Percentiles rank a stretch among this genome's conserved stretches.
phyloP scores from a whole-genome alignment of 2,113 vertebrate species.

The Silurus glanis region DNA sequence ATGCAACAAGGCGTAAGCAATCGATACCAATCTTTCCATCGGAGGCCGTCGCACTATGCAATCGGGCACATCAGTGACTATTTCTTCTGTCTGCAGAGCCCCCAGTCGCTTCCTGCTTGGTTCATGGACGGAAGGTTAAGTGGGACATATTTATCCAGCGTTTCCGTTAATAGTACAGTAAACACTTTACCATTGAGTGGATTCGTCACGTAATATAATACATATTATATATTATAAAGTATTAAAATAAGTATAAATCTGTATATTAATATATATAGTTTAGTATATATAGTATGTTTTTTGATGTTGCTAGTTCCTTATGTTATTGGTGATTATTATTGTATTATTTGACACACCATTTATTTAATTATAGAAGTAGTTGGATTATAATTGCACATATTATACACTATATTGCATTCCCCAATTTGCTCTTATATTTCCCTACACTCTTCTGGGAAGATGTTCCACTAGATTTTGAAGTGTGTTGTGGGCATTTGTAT shows the following conservation, averaged over 20 bases:
- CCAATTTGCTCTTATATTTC: too few species aligned
- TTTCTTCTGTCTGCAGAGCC: slow-evolving; percentile 29
- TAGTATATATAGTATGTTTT: too few species aligned
- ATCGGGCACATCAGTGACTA: slow-evolving; percentile 44
- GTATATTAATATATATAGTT: too few species aligned
- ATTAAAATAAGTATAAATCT: too few species aligned
- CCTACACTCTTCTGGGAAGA: too few species aligned
- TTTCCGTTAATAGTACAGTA: neutral
- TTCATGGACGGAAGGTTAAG: slow-evolving; percentile 36
- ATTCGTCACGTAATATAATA: neutral
- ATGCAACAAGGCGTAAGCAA: slow-evolving; percentile 52
- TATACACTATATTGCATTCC: neutral
- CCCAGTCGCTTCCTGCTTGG: slow-evolving; percentile 31
- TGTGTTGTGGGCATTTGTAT: too few species aligned
- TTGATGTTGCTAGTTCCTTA: too few species aligned
- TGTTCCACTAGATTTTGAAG: too few species aligned
- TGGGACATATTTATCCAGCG: slow-evolving; percentile 24
- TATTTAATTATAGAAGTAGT: neutral
- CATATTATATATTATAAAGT: too few species aligned
- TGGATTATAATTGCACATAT: neutral
- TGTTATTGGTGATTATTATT: neutral
- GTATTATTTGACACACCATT: neutral
- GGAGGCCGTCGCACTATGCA: slow-evolving; percentile 2
- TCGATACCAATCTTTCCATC: neutral
- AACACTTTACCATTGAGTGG: neutral